Base-by-base conservation (phyloP, 2,888 invertebrate species). In the Andrena praecox region DNA sequence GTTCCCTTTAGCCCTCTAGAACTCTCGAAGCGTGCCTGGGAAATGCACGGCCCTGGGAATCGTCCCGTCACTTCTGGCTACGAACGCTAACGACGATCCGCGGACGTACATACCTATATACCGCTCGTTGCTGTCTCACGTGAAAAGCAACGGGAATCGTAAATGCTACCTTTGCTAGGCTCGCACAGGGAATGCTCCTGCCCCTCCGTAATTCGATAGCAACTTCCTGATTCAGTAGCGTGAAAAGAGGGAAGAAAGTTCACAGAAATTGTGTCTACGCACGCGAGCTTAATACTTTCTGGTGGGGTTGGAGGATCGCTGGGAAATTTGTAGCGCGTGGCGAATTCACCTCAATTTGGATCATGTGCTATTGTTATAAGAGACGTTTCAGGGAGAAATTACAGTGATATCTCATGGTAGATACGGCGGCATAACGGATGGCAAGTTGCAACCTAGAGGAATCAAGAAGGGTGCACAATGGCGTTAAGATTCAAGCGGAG, bases 1-100 rank as follows among this genome's bases (percentile, higher is more conserved):
- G 12, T 6, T 27, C 63, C 31, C 20, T 20, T 64, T 60, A 31
- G 27, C 27, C 54, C 42, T 29, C 4, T 60, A 8, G 42, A 68
- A 63, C 60, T 73, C 78, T 52, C 64, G 75, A 81, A 85, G 69
- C 85, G 82, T 85, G 82, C 82, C 82, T 85, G 87, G 89, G 83
- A 90, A 90, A 90, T 89, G 69, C 79, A 87, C 87, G 82, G 71
- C 76, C 52, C 87, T 87, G 85, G 87, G 85, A 90, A 88, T 89
- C 77, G 72, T 60, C 68, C 82, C 71, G 83, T 82, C 82, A 71
- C 60, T 63, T 79, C 50, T 50, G n/a, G 31, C 70, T 68, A 54
- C 27, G 35, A 62, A 63, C 70, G 62, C 69, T 73, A 77, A 82
- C 78, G 67, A 82, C 79, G 69, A 80, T 64, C 63, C 35, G 62